Evolutionary conservation across 2,888 invertebrate genomes (phyloP).

Genomic region (Diaperis boleti): DNA sequence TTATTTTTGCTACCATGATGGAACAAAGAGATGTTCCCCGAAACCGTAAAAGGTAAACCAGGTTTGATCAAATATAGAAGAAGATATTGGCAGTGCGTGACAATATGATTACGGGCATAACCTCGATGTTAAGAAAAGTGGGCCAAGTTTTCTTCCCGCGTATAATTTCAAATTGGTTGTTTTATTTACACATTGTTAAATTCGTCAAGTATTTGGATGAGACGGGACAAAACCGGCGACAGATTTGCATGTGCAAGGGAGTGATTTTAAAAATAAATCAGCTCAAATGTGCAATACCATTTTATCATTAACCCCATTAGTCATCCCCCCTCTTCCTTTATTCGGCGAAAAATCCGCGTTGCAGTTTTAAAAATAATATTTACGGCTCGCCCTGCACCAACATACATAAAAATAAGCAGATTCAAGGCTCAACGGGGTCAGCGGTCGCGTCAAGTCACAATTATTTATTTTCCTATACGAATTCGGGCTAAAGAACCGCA

Average conservation of each 20-base stretch:
- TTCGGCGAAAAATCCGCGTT: conserved; percentile 31
- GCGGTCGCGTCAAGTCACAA: conserved; percentile 1
- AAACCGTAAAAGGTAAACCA: conserved; percentile 35
- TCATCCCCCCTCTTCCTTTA: conserved; percentile 33
- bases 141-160: conserved; percentile 46
- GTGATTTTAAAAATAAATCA: conserved; percentile 34
- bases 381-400: conserved; percentile 29
- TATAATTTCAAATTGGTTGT: conserved; percentile 36
- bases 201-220: too few relatives aligned
- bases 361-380: conserved; percentile 45
- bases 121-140: conserved; percentile 47
- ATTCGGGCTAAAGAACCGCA: too few relatives aligned
- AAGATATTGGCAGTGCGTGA: conserved; percentile 41
- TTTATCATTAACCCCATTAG: conserved; percentile 48
- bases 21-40: conserved; percentile 4
- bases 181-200: conserved; percentile 1
- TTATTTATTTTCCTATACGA: conserved; percentile 6
- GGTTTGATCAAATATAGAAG: conserved; percentile 33
- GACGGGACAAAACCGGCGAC: conserved; percentile 3
- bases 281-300: conserved; percentile 27
- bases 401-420: conserved; percentile 28
- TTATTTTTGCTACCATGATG: too few relatives aligned
- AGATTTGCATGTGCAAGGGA: conserved; percentile 13
- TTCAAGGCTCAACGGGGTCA: conserved; percentile 23
- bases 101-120: conserved; percentile 45